These are phyloP conservation scores for Cheilosia variabilis DNA, from an alignment of 2,888 invertebrate genomes.

Conservation along the genomic window DNA sequence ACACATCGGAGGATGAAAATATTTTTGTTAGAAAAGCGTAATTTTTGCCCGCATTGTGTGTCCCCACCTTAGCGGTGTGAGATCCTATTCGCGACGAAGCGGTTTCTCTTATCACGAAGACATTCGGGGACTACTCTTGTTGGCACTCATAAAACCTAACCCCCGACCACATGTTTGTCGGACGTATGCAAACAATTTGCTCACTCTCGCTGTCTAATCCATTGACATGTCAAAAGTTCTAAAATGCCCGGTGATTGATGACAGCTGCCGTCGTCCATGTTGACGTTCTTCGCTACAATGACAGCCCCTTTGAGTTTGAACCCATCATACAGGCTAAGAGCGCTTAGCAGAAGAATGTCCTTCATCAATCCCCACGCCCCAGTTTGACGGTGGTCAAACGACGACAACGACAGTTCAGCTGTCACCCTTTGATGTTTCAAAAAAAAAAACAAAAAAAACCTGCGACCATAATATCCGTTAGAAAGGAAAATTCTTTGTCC, in stretches of 20 bases:
- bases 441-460: slow-evolving; percentile 40
- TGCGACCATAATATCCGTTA: slow-evolving; percentile 47
- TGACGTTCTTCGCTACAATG: slow-evolving; percentile 47
- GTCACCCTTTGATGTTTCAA: slow-evolving; percentile 72
- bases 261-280: slow-evolving; percentile 53
- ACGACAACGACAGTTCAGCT: slow-evolving; percentile 41
- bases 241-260: slow-evolving; percentile 73
- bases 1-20: neutral
- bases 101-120: slow-evolving; percentile 49
- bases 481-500: slow-evolving; percentile 27
- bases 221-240: slow-evolving; percentile 71
- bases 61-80: slow-evolving; percentile 8
- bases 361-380: slow-evolving; percentile 48
- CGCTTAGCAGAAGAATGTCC: slow-evolving; percentile 32
- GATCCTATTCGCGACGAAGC: slow-evolving; percentile 26
- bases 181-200: slow-evolving; percentile 67
- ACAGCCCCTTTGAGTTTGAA: slow-evolving; percentile 62
- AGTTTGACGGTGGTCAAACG: slow-evolving; percentile 58
- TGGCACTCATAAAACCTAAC: slow-evolving; percentile 53
- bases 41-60: slow-evolving; percentile 19
- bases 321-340: slow-evolving; percentile 16
- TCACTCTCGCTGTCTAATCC: slow-evolving; percentile 45
- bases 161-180: slow-evolving; percentile 13
- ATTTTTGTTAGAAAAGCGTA: slow-evolving; percentile 19
- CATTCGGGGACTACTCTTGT: slow-evolving; percentile 15